These are phyloP conservation scores for Nannobrachium achirus DNA, from an alignment of 2,113 vertebrate species.

Conservation along the genomic window DNA sequence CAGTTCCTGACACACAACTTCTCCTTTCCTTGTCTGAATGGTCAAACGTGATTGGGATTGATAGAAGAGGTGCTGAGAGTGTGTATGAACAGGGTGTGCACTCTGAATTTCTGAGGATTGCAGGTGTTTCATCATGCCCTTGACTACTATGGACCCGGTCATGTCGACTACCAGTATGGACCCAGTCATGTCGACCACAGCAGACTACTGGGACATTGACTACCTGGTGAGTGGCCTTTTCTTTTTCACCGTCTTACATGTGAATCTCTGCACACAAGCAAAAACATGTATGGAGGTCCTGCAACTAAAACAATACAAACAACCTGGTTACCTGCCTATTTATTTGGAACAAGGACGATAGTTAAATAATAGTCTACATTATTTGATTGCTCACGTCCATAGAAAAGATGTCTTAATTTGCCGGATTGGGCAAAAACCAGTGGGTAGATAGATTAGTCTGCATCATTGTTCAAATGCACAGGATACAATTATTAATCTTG, in stretches of 20 bases:
- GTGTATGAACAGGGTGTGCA: conserved; percentile 16
- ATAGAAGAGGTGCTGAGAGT: conserved; percentile 12
- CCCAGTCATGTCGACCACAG: neutral
- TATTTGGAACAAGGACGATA: no score
- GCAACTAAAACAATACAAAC: no score
- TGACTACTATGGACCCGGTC: conserved; percentile 3
- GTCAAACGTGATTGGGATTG: neutral
- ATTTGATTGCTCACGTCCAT: no score
- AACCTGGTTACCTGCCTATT: no score
- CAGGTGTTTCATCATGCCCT: conserved; percentile 24
- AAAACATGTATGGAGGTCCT: no score
- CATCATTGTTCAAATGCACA: no score
- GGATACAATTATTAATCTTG: no score
- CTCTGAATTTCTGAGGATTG: conserved; percentile 33
- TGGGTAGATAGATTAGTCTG: no score
- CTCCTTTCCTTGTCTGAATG: conserved; percentile 55
- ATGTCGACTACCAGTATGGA: conserved; percentile 54
- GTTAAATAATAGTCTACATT: no score
- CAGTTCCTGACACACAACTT: conserved; percentile 66
- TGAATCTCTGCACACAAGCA: neutral
- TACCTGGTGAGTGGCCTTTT: conserved; percentile 55
- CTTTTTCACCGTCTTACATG: neutral
- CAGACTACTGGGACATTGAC: conserved; percentile 24
- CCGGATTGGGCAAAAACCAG: no score
- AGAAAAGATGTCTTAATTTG: no score